Conservation (phyloP, 1,140 invertebrate species). For the Calycopis cecrops region DNA sequence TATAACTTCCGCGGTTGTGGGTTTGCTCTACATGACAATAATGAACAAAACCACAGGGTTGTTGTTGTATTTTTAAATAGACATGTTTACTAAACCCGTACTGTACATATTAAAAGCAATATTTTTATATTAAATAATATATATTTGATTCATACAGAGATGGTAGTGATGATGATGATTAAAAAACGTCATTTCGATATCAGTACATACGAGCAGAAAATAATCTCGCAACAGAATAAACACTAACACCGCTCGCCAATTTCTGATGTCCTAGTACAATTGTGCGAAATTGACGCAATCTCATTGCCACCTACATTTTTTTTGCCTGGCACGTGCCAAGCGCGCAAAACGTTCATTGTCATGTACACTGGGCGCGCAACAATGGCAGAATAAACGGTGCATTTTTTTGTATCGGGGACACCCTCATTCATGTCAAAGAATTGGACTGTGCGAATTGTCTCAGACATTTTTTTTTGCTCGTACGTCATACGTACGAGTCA, state of each 20-base stretch:
- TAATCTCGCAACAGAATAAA: constrained; percentile 19
- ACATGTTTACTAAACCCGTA: no score
- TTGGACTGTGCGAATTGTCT: constrained; percentile 43
- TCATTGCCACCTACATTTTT: constrained; percentile 42
- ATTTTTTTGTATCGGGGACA: constrained; percentile 59
- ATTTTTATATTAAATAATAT: no score
- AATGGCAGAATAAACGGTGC: constrained; percentile 41
- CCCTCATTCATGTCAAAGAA: constrained; percentile 40
- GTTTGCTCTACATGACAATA: not conserved
- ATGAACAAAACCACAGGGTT: not conserved
- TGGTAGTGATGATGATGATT: no score
- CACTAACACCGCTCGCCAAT: constrained; percentile 31
- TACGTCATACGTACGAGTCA: not conserved
- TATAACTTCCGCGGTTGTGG: no score
- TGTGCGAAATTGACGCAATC: constrained; percentile 71
- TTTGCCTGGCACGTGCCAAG: constrained; percentile 45
- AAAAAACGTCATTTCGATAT: not conserved
- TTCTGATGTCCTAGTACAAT: constrained; percentile 60
- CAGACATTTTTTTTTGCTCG: constrained; percentile 33
- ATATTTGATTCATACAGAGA: no score
- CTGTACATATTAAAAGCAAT: no score
- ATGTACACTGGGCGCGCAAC: constrained; percentile 50
- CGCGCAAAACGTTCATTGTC: constrained; percentile 49
- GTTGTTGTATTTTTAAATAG: not conserved
- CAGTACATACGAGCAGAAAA: not conserved